Percentiles rank a stretch among this genome's conserved stretches.
These are phyloP conservation scores for Pygoscelis adeliae DNA, from an alignment of 2,113 vertebrate species.

Conservation along the genomic window DNA sequence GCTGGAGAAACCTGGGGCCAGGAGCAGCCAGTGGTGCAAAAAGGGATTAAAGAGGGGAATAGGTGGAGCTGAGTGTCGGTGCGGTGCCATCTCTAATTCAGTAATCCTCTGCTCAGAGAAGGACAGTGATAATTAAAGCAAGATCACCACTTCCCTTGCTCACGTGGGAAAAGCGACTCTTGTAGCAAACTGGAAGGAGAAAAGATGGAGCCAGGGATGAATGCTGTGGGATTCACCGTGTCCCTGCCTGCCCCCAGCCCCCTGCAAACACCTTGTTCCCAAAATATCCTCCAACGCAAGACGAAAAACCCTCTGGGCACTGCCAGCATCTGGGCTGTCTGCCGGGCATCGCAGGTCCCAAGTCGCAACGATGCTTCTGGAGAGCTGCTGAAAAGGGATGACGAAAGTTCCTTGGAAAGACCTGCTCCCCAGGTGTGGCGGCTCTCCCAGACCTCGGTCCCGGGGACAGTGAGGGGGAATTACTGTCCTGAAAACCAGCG, in stretches of 20 bases:
- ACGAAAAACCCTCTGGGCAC: background rate
- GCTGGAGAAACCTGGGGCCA: background rate
- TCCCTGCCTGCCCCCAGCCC: background rate
- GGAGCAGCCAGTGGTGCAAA: background rate
- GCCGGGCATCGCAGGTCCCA: background rate
- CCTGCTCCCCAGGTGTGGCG: rapidly evolving
- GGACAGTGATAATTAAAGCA: background rate
- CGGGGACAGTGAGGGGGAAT: background rate
- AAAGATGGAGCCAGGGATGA: background rate
- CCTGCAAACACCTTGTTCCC: background rate
- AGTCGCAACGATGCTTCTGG: background rate
- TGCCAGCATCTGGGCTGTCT: background rate
- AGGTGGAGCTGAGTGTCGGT: background rate
- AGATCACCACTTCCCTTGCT: background rate
- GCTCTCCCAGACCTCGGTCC: background rate
- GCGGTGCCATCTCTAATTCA: background rate
- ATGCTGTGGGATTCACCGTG: rapidly evolving
- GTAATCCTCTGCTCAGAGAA: background rate
- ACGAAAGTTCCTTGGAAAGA: background rate
- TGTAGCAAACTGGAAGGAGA: background rate
- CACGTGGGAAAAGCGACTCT: background rate
- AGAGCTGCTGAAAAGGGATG: background rate
- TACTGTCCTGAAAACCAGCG: background rate
- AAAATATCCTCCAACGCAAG: background rate
- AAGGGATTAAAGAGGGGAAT: background rate